phyloP scores from a whole-genome alignment of 2,113 vertebrate species.

The Oryzias celebensis region DNA sequence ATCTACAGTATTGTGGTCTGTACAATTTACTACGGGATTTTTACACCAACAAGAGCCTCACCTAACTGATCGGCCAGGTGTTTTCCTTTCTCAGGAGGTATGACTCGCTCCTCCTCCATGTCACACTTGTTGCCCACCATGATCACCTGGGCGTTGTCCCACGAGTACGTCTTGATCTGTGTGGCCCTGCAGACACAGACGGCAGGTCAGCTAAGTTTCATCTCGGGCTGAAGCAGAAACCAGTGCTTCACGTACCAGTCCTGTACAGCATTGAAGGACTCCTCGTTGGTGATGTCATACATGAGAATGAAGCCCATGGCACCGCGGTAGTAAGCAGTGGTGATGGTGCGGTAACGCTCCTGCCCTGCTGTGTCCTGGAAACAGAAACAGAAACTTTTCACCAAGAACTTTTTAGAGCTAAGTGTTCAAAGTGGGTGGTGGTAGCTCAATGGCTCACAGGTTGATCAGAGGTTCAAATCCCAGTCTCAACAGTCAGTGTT shows the following conservation, averaged over 20 bases:
- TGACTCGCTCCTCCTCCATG: constrained; percentile 92
- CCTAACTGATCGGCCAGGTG: constrained; percentile 92
- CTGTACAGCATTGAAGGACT: constrained; percentile 96
- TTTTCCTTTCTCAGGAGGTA: constrained; percentile 90
- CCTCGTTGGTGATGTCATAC: constrained; percentile 97
- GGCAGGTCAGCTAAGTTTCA: neutral
- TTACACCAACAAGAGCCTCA: constrained; percentile 49
- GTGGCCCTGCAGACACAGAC: constrained; percentile 83
- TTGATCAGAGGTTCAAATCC: too few relatives aligned
- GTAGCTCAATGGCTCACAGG: too few relatives aligned
- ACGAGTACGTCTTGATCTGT: constrained; percentile 98
- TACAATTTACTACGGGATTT: too few relatives aligned
- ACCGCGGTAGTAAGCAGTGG: constrained; percentile 95
- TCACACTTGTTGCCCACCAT: constrained; percentile 98
- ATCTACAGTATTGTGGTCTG: too few relatives aligned
- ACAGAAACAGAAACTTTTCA: neutral
- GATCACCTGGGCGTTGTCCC: constrained; percentile 98
- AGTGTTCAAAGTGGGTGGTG: neutral
- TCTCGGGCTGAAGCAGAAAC: neutral
- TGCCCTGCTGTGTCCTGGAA: constrained; percentile 96
- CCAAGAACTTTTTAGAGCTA: neutral
- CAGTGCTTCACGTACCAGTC: constrained; percentile 85
- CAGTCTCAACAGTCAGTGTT: too few relatives aligned
- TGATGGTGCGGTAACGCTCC: constrained; percentile 96
- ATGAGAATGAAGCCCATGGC: constrained; percentile 99